Conservation (phyloP, 2,113 vertebrate species). For the Marcusenius ussheri region DNA sequence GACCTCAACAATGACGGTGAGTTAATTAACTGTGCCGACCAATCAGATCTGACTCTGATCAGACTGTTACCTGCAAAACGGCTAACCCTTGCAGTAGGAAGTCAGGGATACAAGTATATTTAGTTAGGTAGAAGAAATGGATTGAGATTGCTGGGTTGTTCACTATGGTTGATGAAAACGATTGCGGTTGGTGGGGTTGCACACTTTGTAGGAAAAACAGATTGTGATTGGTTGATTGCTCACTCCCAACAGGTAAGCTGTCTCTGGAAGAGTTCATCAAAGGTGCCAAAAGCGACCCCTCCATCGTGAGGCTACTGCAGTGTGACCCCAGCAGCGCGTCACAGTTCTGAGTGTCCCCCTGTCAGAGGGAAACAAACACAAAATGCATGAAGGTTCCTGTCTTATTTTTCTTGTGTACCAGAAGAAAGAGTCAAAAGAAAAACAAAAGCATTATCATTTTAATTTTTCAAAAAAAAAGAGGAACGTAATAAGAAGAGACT, state of each 20-base stretch:
- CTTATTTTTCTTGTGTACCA: conserved; percentile 45
- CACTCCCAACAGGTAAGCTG: conserved; percentile 72
- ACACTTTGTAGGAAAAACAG: background rate
- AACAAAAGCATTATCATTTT: conserved; percentile 39
- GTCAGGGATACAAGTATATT: background rate
- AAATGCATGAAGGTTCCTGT: conserved; percentile 66
- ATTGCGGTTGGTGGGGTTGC: background rate
- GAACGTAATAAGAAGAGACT: conserved; percentile 34
- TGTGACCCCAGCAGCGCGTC: conserved; percentile 91
- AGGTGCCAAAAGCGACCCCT: conserved; percentile 97
- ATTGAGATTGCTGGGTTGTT: background rate
- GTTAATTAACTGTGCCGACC: conserved; percentile 31
- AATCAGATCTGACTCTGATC: background rate
- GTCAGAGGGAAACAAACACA: conserved; percentile 41
- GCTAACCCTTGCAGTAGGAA: background rate
- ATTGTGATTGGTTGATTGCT: background rate
- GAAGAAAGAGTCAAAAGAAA: conserved; percentile 38
- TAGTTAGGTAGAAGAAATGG: background rate
- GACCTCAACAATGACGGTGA: conserved; percentile 97
- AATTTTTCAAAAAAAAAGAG: conserved; percentile 37
- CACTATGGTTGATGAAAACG: background rate
- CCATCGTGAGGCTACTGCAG: conserved; percentile 95
- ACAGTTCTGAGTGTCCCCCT: conserved; percentile 73
- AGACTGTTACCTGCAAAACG: background rate
- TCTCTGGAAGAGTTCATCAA: conserved; percentile 97